phyloP scores from a whole-genome alignment of 2,113 vertebrate genomes.

The Cynocephalus volans region DNA sequence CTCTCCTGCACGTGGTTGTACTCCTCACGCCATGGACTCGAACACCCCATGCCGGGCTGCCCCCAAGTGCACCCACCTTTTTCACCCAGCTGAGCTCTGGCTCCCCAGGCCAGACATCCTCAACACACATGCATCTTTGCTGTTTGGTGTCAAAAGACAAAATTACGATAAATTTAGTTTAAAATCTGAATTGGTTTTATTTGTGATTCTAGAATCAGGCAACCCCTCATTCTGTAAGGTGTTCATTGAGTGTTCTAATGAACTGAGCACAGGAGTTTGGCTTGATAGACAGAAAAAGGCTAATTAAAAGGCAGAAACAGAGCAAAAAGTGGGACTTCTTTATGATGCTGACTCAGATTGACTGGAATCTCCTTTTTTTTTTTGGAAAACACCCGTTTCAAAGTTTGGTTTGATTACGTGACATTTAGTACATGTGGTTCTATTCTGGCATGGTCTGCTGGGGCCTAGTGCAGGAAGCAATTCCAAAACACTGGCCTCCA shows the following conservation, averaged over 20 bases:
- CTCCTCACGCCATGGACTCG: not conserved
- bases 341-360: not conserved
- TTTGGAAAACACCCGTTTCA: not conserved
- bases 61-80: rapidly evolving
- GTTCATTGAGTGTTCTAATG: not conserved
- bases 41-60: too few relatives aligned
- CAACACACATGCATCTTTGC: not conserved
- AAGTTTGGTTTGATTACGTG: not conserved
- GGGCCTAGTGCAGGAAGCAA: not conserved
- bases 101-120: too few relatives aligned
- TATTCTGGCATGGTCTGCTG: not conserved
- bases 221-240: not conserved
- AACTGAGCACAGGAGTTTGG: not conserved
- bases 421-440: not conserved
- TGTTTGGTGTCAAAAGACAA: not conserved
- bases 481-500: not conserved
- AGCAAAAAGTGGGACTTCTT: not conserved
- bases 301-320: not conserved
- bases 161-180: not conserved
- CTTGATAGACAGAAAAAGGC: not conserved
- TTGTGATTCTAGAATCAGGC: not conserved
- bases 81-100: not conserved
- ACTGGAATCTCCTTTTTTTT: not conserved
- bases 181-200: not conserved
- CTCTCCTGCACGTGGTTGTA: not conserved